phyloP scores from a whole-genome alignment of 2,888 invertebrate genomes.

The Arge pagana region DNA sequence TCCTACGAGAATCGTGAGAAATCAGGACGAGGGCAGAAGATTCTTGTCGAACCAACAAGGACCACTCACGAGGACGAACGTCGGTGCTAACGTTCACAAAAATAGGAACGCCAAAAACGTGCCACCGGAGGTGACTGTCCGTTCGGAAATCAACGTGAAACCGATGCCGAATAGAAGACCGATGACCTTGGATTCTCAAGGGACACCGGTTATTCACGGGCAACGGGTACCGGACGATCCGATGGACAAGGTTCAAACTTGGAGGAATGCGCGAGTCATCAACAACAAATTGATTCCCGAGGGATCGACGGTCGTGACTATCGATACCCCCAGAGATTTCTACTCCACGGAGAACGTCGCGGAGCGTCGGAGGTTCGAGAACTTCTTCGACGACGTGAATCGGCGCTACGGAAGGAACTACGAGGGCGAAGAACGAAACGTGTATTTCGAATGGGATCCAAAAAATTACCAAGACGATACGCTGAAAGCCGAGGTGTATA shows the following conservation, averaged over 20 bases:
- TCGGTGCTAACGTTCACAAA: slow-evolving; percentile 49
- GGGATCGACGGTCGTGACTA: slow-evolving; percentile 69
- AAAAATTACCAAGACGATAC: slow-evolving; percentile 45
- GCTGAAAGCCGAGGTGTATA: slow-evolving; percentile 50
- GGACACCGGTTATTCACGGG: slow-evolving; percentile 81
- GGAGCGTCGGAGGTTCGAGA: slow-evolving; percentile 43
- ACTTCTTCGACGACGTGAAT: slow-evolving; percentile 50
- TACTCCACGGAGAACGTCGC: slow-evolving; percentile 30
- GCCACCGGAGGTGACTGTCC: slow-evolving; percentile 72
- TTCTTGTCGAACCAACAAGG: slow-evolving; percentile 44
- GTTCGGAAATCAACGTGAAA: slow-evolving; percentile 68
- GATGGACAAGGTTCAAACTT: slow-evolving; percentile 75
- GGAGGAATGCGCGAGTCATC: slow-evolving; percentile 87
- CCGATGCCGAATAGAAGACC: slow-evolving; percentile 62
- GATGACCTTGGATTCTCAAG: slow-evolving; percentile 70
- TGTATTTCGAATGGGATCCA: slow-evolving; percentile 51
- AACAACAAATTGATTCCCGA: slow-evolving; percentile 79
- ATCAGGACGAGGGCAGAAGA: slow-evolving; percentile 31
- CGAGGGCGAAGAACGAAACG: slow-evolving; percentile 43
- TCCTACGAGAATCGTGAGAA: slow-evolving; percentile 11
- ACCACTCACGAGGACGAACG: slow-evolving; percentile 45
- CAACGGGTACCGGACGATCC: slow-evolving; percentile 84
- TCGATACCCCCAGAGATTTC: slow-evolving; percentile 58
- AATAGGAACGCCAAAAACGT: slow-evolving; percentile 62
- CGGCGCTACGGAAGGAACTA: slow-evolving; percentile 47